Conservation (phyloP, 2,888 invertebrate genomes). For the Neria commutata region DNA sequence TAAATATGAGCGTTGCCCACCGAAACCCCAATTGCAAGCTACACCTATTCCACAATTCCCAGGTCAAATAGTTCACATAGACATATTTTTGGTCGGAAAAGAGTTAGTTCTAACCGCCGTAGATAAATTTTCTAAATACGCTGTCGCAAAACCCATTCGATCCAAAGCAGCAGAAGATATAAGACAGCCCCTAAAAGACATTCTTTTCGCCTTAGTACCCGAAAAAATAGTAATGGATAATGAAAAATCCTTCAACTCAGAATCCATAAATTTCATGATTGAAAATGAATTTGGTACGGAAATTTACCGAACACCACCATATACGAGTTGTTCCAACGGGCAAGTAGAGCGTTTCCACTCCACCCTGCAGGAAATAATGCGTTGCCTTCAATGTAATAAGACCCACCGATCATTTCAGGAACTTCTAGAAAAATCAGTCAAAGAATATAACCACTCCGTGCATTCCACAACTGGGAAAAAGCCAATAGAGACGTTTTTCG, state of each 20-base stretch:
- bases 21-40: not conserved
- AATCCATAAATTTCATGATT: slow-evolving; percentile 17
- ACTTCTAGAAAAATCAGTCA: slow-evolving; percentile 11
- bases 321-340: slow-evolving; percentile 10
- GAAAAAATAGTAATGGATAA: slow-evolving; percentile 22
- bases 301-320: slow-evolving; percentile 6
- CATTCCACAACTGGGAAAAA: slow-evolving; percentile 16
- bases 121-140: slow-evolving; percentile 5
- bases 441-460: slow-evolving; percentile 16
- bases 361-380: slow-evolving; percentile 12
- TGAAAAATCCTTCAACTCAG: slow-evolving; percentile 21
- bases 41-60: slow-evolving; percentile 4
- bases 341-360: slow-evolving; percentile 18
- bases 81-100: not conserved
- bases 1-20: not conserved
- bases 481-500: slow-evolving; percentile 16
- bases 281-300: slow-evolving; percentile 6
- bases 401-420: slow-evolving; percentile 12
- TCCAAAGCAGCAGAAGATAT: slow-evolving; percentile 7
- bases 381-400: slow-evolving; percentile 7
- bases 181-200: slow-evolving; percentile 1
- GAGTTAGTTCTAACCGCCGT: not conserved
- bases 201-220: slow-evolving; percentile 5
- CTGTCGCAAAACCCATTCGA: not conserved
- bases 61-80: slow-evolving; percentile 1